Base-by-base conservation (phyloP, 2,797 vertebrate species). In the Ctenosaura bakeri region DNA sequence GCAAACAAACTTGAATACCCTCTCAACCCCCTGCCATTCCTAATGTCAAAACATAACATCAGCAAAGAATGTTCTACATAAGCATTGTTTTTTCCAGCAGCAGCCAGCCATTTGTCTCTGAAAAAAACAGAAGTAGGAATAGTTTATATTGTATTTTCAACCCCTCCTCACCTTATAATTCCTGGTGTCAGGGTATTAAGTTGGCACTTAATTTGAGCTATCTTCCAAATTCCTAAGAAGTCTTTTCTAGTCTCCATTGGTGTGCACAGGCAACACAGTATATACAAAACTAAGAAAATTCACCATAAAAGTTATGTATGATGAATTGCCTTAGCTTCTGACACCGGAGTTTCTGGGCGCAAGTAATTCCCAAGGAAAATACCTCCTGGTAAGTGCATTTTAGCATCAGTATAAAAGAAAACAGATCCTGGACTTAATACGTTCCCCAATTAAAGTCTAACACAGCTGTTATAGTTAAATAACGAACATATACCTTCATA, bases 11-110 rank as follows among this genome's bases (percentile, higher is more conserved):
- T 13, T 54, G 13, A 64, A n/a, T 78, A 86, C 32, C 81, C 84
- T 83, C 89, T 91, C 93, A 92, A 89, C 2, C 35, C 56, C 20
- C 12, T 2, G 8, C n/a, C 10, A 38, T 38, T 35, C 56, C 42
- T 20, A 78, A 50, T 78, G 46, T 22, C 20, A 76, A 38, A n/a
- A 38, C 35, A 42, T 42, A 76, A 76, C 16, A 24, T 8, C 14
- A 20, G 32, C 32, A 35, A 35, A 73, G 2, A n/a, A 7, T 42
- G 18, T 8, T 42, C 16, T 22, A 42, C 35, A 6, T 35, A 35
- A 76, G 35, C 14, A 24, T 18, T 77, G 16, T 24, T 38, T 77
- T 77, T 77, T 56, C 38, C 4, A 74, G n/a, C 38, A 22, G 7
- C 22, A 20, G 71, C 71, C 38, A 77, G 4, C 14, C 35, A 42